Conservation (phyloP, 2,888 invertebrate genomes). For the Parnassius smintheus region DNA sequence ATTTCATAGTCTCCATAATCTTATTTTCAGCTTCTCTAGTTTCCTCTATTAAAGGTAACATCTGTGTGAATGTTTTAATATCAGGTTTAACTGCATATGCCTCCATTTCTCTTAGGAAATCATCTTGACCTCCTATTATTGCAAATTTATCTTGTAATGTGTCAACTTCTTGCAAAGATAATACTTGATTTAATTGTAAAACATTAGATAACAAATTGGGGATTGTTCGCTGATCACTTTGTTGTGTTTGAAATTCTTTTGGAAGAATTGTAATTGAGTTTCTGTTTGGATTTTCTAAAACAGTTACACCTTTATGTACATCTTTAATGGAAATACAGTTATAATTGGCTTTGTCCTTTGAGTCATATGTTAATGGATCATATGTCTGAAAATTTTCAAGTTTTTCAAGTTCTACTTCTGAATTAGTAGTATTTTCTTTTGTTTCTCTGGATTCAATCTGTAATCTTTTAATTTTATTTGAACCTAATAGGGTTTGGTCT, state of each 20-base stretch:
- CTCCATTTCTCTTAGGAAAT: conserved; percentile 89
- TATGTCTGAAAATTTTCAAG: background rate
- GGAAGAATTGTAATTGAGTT: conserved; percentile 22
- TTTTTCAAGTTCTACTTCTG: background rate
- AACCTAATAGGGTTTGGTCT: conserved; percentile 39
- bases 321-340: background rate
- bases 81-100: conserved; percentile 85
- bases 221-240: conserved; percentile 46
- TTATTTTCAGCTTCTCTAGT: conserved; percentile 85
- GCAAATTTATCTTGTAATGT: conserved; percentile 85
- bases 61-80: conserved; percentile 88
- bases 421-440: background rate
- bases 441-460: conserved; percentile 31
- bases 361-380: background rate
- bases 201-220: conserved; percentile 85
- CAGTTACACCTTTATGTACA: conserved; percentile 26
- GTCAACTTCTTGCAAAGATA: conserved; percentile 80
- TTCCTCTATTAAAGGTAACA: conserved; percentile 87
- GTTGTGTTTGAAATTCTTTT: conserved; percentile 27
- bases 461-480: conserved; percentile 31
- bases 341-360: background rate
- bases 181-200: conserved; percentile 83
- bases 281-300: conserved; percentile 31
- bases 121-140: conserved; percentile 89
- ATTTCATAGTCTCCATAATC: conserved; percentile 83